Conservation (phyloP, 2,113 vertebrate genomes). For the Porphyrio hochstetteri region DNA sequence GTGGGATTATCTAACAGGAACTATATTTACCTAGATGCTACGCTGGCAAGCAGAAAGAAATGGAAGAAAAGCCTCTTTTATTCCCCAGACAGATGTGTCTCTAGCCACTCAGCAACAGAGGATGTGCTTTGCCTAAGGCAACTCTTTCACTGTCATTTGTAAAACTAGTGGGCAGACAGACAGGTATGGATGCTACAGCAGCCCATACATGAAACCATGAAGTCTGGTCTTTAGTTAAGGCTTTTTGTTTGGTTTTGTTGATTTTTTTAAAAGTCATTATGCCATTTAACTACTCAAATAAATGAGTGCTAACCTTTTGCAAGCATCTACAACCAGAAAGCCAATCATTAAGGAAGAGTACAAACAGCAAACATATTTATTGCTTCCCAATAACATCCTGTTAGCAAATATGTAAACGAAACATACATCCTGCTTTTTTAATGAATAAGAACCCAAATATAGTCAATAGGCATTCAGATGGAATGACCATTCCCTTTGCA, state of each 20-base stretch:
- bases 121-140: background rate
- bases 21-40: background rate
- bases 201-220: background rate
- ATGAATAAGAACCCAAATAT: background rate
- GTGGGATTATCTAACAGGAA: background rate
- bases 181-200: background rate
- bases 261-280: background rate
- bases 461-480: background rate
- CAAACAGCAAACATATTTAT: background rate
- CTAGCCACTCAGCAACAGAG: background rate
- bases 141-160: background rate
- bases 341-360: background rate
- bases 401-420: background rate
- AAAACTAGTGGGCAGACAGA: background rate
- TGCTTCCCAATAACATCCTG: background rate
- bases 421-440: background rate
- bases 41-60: background rate
- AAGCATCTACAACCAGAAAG: background rate
- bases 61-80: background rate
- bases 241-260: background rate
- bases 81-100: background rate
- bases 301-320: background rate
- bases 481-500: background rate
- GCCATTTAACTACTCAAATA: background rate
- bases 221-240: background rate